phyloP scores from a whole-genome alignment of 92 coral and sea anemone species.

The Zoanthus solanderi region DNA sequence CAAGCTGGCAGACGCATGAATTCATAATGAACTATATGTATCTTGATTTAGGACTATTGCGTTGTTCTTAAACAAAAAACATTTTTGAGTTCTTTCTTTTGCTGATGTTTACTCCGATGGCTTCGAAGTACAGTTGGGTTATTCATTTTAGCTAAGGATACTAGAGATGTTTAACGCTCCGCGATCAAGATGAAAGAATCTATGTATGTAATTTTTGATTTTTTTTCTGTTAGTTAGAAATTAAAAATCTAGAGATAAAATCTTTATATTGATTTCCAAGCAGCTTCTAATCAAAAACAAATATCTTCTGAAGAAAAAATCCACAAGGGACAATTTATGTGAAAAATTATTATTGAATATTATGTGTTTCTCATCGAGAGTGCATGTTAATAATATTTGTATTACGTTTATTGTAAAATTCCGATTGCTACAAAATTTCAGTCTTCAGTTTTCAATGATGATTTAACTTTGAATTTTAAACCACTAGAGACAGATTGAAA shows the following conservation, averaged over 20 bases:
- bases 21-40: not conserved
- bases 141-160: not conserved
- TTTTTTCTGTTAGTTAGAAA: not conserved
- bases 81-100: not conserved
- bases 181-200: not conserved
- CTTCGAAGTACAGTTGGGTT: not conserved
- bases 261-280: not conserved
- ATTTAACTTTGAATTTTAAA: not conserved
- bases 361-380: not conserved
- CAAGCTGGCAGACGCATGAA: conserved; percentile 19
- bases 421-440: not conserved
- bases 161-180: not conserved
- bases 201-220: not conserved
- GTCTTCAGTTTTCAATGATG: not conserved
- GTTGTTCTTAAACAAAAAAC: conserved; percentile 29
- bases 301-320: not conserved
- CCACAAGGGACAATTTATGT: not conserved
- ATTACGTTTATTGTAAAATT: not conserved
- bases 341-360: not conserved
- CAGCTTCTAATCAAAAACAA: not conserved
- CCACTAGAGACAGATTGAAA: not conserved
- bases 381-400: not conserved
- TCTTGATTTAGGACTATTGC: not conserved
- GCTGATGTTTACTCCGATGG: not conserved
- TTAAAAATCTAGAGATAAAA: not conserved